A percentile compares a stretch with the other conserved stretches of the same genome.
phyloP scores from a whole-genome alignment of 2,797 vertebrate genomes.

The Lagodon rhomboides region DNA sequence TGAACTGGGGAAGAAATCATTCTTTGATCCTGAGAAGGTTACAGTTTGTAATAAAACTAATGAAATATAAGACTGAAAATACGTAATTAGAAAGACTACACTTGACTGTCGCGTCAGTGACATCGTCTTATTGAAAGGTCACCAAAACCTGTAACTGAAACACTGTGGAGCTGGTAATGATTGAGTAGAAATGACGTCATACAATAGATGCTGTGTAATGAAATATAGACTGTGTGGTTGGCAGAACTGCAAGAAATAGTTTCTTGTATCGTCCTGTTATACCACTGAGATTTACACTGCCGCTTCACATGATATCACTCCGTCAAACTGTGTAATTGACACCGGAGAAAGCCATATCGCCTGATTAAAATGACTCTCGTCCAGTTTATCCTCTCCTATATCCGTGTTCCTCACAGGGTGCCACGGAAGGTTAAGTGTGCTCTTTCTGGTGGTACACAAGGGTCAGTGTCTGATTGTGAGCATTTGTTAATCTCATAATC shows the following conservation, averaged over 20 bases:
- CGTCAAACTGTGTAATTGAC: slow-evolving; percentile 11
- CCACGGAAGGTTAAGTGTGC: not conserved
- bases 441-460: slow-evolving; percentile 16
- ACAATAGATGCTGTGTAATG: not conserved
- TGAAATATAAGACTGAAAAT: no score
- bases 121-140: no score
- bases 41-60: no score
- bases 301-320: not conserved
- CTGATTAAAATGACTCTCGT: slow-evolving; percentile 11
- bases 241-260: not conserved
- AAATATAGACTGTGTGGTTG: not conserved
- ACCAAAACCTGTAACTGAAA: no score
- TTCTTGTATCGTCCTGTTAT: not conserved
- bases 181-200: not conserved
- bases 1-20: no score
- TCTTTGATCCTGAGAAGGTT: no score
- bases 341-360: not conserved
- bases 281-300: not conserved
- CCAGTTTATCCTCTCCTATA: slow-evolving; percentile 6
- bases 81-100: no score
- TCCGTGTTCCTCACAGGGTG: not conserved
- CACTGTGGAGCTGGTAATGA: not conserved
- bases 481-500: slow-evolving; percentile 66
- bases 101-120: no score
- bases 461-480: slow-evolving; percentile 37